Percentiles rank a stretch among this genome's conserved stretches.
Conservation (phyloP, 1,140 invertebrate genomes). For the Nephotettix cincticeps region DNA sequence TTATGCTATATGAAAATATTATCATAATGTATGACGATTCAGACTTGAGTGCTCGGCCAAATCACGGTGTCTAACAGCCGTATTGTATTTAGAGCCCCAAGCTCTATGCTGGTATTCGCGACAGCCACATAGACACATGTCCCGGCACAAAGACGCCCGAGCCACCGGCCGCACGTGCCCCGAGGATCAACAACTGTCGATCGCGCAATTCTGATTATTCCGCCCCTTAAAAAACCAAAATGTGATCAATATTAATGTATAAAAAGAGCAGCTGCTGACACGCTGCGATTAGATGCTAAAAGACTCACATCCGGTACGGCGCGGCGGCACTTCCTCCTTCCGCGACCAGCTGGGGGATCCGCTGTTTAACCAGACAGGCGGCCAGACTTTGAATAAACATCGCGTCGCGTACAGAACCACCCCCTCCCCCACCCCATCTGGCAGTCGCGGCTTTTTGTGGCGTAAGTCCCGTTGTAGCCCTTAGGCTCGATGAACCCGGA, state of each 20-base stretch:
- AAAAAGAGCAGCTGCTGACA: neutral
- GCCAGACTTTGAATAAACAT: neutral
- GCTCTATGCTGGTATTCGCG: no score
- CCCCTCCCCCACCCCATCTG: neutral
- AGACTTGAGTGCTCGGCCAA: no score
- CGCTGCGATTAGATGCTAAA: no score
- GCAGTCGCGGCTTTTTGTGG: constrained; percentile 3
- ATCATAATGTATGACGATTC: no score
- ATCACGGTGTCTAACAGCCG: no score
- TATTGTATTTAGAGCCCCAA: no score
- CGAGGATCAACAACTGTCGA: neutral
- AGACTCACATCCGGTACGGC: no score
- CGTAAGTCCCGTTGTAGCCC: constrained; percentile 20
- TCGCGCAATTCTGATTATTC: neutral
- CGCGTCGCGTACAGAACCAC: neutral
- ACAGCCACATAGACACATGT: no score
- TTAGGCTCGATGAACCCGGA: constrained; percentile 21
- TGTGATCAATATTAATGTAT: neutral
- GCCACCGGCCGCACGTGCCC: neutral
- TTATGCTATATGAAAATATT: no score
- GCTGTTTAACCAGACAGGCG: neutral
- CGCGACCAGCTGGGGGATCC: neutral
- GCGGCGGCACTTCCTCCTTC: neutral
- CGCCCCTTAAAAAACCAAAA: neutral
- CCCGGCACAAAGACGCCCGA: no score